These are phyloP conservation scores for Montipora sp. DNA, from an alignment of 64 coral and sea anemone genomes.

Conservation along the genomic window DNA sequence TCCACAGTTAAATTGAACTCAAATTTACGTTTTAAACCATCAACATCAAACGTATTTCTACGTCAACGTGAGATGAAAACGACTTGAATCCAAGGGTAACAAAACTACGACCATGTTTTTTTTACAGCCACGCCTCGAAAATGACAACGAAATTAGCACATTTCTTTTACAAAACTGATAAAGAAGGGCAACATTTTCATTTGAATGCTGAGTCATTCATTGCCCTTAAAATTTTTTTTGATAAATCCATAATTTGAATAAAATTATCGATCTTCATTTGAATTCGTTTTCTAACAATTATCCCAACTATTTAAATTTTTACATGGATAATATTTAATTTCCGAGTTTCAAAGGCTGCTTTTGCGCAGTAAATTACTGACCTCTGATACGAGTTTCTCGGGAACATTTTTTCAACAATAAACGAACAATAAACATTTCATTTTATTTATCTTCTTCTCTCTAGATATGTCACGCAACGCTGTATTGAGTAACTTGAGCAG, in stretches of 20 bases:
- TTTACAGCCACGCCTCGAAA: no score
- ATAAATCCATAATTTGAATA: no score
- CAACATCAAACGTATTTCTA: neutral
- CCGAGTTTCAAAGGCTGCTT: no score
- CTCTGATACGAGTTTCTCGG: neutral
- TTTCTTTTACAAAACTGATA: no score
- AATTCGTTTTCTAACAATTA: neutral
- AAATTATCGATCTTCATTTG: neutral
- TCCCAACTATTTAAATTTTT: constrained; percentile 32
- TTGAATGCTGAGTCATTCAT: no score
- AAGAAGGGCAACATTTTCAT: no score
- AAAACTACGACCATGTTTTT: no score
- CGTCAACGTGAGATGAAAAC: neutral
- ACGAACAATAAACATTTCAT: neutral
- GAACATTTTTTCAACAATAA: neutral
- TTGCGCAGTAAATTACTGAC: constrained; percentile 40
- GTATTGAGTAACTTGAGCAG: neutral
- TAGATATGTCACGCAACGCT: neutral
- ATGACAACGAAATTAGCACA: no score
- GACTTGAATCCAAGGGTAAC: neutral
- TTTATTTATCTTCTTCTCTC: neutral
- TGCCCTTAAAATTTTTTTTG: no score
- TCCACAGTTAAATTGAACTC: neutral
- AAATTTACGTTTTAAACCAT: neutral
- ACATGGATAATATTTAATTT: neutral